phyloP scores from a whole-genome alignment of 2,888 invertebrate genomes.

The Melipona bicolor region DNA sequence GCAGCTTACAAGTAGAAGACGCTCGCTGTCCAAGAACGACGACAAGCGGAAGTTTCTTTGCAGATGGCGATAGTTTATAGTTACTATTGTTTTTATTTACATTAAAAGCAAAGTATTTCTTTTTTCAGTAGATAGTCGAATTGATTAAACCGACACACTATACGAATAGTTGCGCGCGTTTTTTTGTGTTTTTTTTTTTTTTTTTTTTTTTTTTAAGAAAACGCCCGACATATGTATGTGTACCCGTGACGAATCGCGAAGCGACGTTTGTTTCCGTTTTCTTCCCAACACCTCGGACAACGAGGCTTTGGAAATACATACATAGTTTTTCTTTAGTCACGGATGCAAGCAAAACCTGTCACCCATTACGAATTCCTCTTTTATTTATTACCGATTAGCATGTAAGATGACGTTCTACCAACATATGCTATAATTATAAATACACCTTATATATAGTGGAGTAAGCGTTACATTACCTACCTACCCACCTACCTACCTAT shows the following conservation, averaged over 20 bases:
- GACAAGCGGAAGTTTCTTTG: conserved; percentile 47
- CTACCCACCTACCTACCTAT: conserved; percentile 62
- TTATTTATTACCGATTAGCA: conserved; percentile 83
- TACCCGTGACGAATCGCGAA: conserved; percentile 68
- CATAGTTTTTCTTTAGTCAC: conserved; percentile 61
- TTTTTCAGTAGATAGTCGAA: conserved; percentile 78
- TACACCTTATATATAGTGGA: conserved; percentile 83
- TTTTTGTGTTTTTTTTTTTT: not conserved
- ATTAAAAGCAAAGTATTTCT: conserved; percentile 66
- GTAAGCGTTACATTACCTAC: conserved; percentile 80
- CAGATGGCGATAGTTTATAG: conserved; percentile 54
- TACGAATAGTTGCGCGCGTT: conserved; percentile 55
- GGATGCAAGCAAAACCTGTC: conserved; percentile 73
- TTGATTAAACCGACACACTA: conserved; percentile 71
- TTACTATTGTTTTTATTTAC: conserved; percentile 56
- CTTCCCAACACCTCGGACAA: conserved; percentile 45
- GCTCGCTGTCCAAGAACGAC: conserved; percentile 39
- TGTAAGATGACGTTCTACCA: conserved; percentile 83
- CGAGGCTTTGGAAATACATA: conserved; percentile 32
- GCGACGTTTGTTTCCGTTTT: conserved; percentile 62
- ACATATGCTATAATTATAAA: conserved; percentile 84
- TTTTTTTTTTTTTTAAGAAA: conserved; percentile 22
- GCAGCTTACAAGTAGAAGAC: conserved; percentile 52
- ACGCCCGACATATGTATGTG: conserved; percentile 56
- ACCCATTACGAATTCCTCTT: conserved; percentile 74